Conservation (phyloP, 2,797 vertebrate genomes). For the Rhynchotus rufescens region DNA sequence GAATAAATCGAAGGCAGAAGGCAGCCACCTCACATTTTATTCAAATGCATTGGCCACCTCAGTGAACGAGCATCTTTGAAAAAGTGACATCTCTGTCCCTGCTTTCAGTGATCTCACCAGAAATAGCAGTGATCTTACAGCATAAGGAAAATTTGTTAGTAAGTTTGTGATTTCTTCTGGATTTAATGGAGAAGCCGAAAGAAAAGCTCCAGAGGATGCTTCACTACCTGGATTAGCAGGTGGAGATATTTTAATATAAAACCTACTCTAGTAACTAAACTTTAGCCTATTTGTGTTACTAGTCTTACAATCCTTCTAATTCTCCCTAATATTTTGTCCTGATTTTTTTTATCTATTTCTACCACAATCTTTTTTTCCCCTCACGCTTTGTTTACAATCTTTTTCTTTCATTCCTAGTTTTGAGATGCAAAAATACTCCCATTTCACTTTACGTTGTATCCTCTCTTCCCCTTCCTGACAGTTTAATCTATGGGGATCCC, state of each 20-base stretch:
- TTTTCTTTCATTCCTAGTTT: background rate
- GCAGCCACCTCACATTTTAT: background rate
- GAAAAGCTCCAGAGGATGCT: background rate
- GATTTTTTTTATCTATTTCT: background rate
- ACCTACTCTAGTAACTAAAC: background rate
- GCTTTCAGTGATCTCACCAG: conserved; percentile 13
- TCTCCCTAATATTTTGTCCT: background rate
- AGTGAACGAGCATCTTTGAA: background rate
- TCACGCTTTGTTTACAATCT: background rate
- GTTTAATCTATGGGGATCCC: background rate
- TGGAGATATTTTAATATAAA: background rate
- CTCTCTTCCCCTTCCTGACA: background rate
- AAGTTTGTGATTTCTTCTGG: background rate
- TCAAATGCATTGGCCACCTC: background rate
- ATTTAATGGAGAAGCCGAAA: background rate
- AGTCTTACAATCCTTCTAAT: background rate
- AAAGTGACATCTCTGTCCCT: background rate
- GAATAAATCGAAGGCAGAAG: background rate
- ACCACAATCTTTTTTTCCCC: background rate
- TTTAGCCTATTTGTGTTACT: background rate
- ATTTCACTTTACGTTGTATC: background rate
- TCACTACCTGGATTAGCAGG: background rate
- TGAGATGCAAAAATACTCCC: background rate
- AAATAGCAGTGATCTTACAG: background rate
- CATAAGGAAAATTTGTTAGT: background rate